These are phyloP conservation scores for Pachyrhynchus sulphureomaculatus DNA, from an alignment of 1,140 invertebrate genomes.

Conservation along the genomic window DNA sequence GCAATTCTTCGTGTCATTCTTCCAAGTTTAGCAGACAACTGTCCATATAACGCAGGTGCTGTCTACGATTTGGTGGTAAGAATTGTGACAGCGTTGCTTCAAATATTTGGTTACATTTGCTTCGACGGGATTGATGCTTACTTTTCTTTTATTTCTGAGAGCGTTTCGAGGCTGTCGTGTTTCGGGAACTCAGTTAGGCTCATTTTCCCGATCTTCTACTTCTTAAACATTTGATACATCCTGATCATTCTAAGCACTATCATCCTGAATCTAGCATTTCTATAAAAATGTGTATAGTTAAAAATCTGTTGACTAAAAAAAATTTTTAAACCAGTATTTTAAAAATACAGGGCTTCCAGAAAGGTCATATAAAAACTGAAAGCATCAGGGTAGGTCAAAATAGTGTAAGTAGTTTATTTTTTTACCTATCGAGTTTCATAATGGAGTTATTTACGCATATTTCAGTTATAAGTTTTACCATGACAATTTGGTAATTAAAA, in stretches of 20 bases:
- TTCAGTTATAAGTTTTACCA: too few species aligned
- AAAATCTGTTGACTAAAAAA: too few species aligned
- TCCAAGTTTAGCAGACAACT: too few species aligned
- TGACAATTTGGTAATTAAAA: neutral
- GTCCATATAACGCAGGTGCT: too few species aligned
- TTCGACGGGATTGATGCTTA: neutral
- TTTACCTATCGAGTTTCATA: neutral
- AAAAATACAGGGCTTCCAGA: too few species aligned
- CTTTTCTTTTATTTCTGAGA: slow-evolving; percentile 1
- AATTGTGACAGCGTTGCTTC: slow-evolving; percentile 15
- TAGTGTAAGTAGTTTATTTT: slow-evolving; percentile 1
- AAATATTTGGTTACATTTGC: slow-evolving; percentile 6
- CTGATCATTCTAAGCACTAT: neutral
- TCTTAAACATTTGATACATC: neutral
- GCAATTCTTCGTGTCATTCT: too few species aligned
- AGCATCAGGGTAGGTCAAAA: too few species aligned
- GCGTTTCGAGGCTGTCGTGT: neutral
- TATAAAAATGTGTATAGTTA: neutral
- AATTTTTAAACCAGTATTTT: too few species aligned
- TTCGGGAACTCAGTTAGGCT: too few species aligned
- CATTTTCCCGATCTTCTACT: too few species aligned
- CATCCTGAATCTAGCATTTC: neutral
- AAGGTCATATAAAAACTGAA: too few species aligned
- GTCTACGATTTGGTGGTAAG: slow-evolving; percentile 11
- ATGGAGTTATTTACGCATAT: too few species aligned